Conservation (phyloP, 1,140 invertebrate genomes). For the Bombus vancouverensis region DNA sequence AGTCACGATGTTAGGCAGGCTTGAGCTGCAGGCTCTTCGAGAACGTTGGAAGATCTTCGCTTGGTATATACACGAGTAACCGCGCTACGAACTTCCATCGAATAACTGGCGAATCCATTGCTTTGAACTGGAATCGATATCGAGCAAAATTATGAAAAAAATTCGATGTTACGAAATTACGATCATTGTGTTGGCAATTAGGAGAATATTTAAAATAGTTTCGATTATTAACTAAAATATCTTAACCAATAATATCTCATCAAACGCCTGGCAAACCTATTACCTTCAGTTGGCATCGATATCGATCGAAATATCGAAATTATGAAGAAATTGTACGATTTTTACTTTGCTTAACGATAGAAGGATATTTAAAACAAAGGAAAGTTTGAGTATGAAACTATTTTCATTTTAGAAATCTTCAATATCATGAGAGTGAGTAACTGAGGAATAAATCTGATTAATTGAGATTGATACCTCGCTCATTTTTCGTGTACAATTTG, state of each 20-base stretch:
- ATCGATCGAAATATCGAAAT: not conserved
- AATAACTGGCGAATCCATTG: constrained; percentile 1
- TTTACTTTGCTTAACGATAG: not conserved
- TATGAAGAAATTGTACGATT: not conserved
- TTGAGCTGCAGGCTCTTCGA: constrained; percentile 25
- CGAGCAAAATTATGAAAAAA: not conserved
- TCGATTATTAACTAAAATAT: not conserved
- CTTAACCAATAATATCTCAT: not conserved
- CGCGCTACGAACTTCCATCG: not conserved
- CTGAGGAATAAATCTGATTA: not conserved
- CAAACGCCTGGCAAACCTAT: too few relatives aligned
- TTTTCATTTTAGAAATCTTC: not conserved
- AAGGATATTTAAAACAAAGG: not conserved
- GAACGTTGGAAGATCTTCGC: constrained; percentile 34
- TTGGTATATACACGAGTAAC: not conserved
- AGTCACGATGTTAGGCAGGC: constrained; percentile 13
- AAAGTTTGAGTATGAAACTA: not conserved
- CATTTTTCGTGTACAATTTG: constrained; percentile 27
- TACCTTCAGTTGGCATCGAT: not conserved
- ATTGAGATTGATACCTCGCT: constrained; percentile 35
- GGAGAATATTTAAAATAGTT: not conserved
- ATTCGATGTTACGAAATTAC: not conserved
- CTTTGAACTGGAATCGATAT: too few relatives aligned
- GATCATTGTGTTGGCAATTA: not conserved
- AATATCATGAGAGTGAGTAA: not conserved